A percentile compares a stretch with the other conserved stretches of the same genome.
These are phyloP conservation scores for Amniataba percoides DNA, from an alignment of 2,797 vertebrate species.

Conservation along the genomic window DNA sequence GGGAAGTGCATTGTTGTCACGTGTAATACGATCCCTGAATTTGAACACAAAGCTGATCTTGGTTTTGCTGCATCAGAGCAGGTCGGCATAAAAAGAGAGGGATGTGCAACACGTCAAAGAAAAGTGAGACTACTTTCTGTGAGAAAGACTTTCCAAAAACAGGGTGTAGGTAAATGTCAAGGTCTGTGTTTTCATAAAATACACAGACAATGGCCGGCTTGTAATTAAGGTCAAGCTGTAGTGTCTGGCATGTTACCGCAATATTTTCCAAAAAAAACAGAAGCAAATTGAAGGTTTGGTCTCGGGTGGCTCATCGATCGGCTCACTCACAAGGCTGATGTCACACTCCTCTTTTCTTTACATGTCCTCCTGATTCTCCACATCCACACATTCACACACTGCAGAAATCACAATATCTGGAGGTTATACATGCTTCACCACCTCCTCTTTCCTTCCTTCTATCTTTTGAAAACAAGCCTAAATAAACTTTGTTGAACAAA, in stretches of 20 bases:
- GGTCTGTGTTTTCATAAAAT: slow-evolving; percentile 35
- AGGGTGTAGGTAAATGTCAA: slow-evolving; percentile 41
- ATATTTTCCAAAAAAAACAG: slow-evolving; percentile 33
- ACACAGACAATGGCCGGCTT: slow-evolving; percentile 51
- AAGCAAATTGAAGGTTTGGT: slow-evolving; percentile 59
- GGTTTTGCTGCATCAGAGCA: background rate
- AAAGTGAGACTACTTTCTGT: slow-evolving; percentile 15
- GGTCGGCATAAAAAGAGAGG: background rate
- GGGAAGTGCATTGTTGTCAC: slow-evolving; percentile 1
- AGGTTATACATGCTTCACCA: background rate
- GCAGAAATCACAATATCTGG: background rate
- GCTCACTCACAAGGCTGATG: slow-evolving; percentile 28
- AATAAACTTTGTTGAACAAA: too few species aligned
- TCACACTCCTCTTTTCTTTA: background rate
- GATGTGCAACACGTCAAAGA: slow-evolving; percentile 15
- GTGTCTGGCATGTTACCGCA: slow-evolving; percentile 50
- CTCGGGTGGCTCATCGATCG: slow-evolving; percentile 22
- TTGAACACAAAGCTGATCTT: background rate
- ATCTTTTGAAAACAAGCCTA: too few species aligned
- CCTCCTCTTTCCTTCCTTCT: background rate
- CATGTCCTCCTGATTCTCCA: background rate
- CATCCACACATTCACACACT: background rate
- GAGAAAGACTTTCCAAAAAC: slow-evolving; percentile 31
- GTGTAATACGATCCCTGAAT: background rate
- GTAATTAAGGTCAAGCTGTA: slow-evolving; percentile 54